A percentile compares a stretch with the other conserved stretches of the same genome.
Conservation (phyloP, 2,113 vertebrate genomes). For the Coryphaenoides rupestris region DNA sequence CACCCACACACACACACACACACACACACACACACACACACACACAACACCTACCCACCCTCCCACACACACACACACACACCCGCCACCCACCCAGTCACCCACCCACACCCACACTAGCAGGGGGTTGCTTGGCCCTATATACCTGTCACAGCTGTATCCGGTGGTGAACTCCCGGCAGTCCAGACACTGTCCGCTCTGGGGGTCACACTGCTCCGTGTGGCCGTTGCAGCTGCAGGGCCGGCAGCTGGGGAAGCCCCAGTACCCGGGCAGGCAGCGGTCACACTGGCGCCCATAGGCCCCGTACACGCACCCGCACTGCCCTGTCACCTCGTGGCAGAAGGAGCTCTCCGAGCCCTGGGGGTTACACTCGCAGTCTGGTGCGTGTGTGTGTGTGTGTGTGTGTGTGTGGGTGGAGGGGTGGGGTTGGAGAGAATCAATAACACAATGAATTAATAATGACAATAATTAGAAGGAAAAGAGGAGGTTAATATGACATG, state of each 20-base stretch:
- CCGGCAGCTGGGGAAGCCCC: slow-evolving; percentile 91
- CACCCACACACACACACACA: too few relatives aligned
- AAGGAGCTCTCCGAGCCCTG: slow-evolving; percentile 81
- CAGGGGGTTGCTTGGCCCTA: too few relatives aligned
- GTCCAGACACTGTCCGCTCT: slow-evolving; percentile 78
- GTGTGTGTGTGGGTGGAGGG: too few relatives aligned
- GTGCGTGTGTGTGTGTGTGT: slow-evolving; percentile 16
- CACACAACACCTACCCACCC: too few relatives aligned
- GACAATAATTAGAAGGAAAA: too few relatives aligned
- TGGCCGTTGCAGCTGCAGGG: slow-evolving; percentile 91
- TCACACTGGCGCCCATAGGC: slow-evolving; percentile 85
- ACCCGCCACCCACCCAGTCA: too few relatives aligned
- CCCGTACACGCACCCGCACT: slow-evolving; percentile 85
- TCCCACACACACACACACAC: too few relatives aligned
- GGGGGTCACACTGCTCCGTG: slow-evolving; percentile 76
- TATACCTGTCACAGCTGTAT: slow-evolving; percentile 86
- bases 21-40: too few relatives aligned
- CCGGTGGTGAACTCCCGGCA: slow-evolving; percentile 85
- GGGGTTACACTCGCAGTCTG: slow-evolving; percentile 85
- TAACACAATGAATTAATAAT: too few relatives aligned
- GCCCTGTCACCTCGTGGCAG: slow-evolving; percentile 82
- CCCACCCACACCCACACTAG: too few relatives aligned
- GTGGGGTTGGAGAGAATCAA: too few relatives aligned
- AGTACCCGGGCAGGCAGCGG: slow-evolving; percentile 84
- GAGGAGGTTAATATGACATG: too few relatives aligned